Percentiles rank a stretch among this genome's conserved stretches.
These are phyloP conservation scores for Drosophila ustulata DNA, from an alignment of 2,888 invertebrate species.

Conservation along the genomic window DNA sequence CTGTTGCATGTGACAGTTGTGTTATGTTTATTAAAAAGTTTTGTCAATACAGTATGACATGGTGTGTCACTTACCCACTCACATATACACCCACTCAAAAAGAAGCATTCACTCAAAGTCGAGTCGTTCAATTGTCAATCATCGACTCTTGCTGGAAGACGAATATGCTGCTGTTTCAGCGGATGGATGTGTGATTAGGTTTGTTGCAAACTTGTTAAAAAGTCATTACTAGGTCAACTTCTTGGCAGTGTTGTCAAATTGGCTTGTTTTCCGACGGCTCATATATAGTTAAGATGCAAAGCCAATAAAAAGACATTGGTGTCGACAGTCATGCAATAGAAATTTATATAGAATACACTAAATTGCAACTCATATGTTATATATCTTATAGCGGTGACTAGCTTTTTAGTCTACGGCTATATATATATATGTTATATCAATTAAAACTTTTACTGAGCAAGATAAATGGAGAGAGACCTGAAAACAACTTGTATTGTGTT, in stretches of 20 bases:
- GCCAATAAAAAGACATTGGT: too few species aligned
- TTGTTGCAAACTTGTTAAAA: slow-evolving; percentile 68
- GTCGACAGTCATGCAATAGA: too few species aligned
- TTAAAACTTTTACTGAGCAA: slow-evolving; percentile 62
- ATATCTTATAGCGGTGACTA: not conserved
- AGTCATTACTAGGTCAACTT: slow-evolving; percentile 61
- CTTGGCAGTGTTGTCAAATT: slow-evolving; percentile 2
- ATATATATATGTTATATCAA: slow-evolving; percentile 56
- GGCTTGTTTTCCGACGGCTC: not conserved
- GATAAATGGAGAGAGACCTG: slow-evolving; percentile 2
- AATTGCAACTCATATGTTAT: not conserved
- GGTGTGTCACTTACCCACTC: slow-evolving; percentile 33
- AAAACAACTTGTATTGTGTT: slow-evolving; percentile 34
- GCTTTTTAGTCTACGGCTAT: not conserved
- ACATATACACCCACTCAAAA: not conserved
- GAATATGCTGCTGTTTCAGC: slow-evolving; percentile 18
- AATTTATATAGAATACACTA: too few species aligned
- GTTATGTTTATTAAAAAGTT: slow-evolving; percentile 76
- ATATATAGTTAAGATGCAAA: not conserved
- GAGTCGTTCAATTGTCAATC: slow-evolving; percentile 39
- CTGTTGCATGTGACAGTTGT: slow-evolving; percentile 76
- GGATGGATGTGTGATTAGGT: slow-evolving; percentile 44
- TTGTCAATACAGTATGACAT: slow-evolving; percentile 56
- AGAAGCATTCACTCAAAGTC: slow-evolving; percentile 2
- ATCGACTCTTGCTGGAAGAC: slow-evolving; percentile 17